Conservation (phyloP, 2,888 invertebrate genomes). For the Drosophila setosimentum region DNA sequence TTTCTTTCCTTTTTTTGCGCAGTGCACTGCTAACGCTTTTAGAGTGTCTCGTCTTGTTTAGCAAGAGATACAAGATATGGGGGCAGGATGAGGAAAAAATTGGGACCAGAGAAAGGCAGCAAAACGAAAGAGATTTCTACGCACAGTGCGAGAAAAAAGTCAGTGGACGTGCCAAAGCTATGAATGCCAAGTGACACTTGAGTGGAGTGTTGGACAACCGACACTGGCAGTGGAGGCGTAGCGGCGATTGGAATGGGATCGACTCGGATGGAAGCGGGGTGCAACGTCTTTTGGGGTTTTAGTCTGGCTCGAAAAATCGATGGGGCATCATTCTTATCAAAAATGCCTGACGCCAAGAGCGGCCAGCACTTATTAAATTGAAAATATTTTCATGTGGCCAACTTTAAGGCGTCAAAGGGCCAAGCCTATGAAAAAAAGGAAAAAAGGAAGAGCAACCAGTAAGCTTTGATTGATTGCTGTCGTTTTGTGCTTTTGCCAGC, state of each 20-base stretch:
- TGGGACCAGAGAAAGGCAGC: conserved; percentile 13
- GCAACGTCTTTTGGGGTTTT: conserved; percentile 21
- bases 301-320: conserved; percentile 61
- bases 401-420: conserved; percentile 39
- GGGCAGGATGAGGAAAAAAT: not conserved
- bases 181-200: conserved; percentile 69
- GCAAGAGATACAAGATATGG: conserved; percentile 30
- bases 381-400: conserved; percentile 50
- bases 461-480: conserved; percentile 72
- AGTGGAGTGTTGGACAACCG: conserved; percentile 56
- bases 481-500: conserved; percentile 56
- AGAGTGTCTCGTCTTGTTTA: conserved; percentile 54
- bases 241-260: not conserved
- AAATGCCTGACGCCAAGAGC: conserved; percentile 47
- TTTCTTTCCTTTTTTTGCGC: not conserved
- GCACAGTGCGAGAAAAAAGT: conserved; percentile 63
- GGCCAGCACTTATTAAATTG: conserved; percentile 70
- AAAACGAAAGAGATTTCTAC: conserved; percentile 38
- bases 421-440: not conserved
- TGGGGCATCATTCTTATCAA: conserved; percentile 52
- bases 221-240: not conserved
- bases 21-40: conserved; percentile 45
- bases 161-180: conserved; percentile 62
- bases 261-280: not conserved
- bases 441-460: not conserved